Percentiles rank a stretch among this genome's conserved stretches.
phyloP scores from a whole-genome alignment of 2,113 vertebrate species.

The Notarius quadriscutis region DNA sequence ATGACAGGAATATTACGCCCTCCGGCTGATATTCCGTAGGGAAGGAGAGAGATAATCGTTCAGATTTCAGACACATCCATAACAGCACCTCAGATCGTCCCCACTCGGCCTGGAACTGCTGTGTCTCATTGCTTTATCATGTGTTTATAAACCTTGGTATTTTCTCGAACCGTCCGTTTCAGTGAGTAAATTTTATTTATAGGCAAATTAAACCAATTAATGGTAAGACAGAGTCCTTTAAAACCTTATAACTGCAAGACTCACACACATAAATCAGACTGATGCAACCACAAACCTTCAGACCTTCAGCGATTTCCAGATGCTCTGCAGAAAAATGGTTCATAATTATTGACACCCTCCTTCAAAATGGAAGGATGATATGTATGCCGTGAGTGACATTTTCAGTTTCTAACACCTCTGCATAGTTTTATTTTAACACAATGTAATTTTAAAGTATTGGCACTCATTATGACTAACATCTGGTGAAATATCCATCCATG shows the following conservation, averaged over 20 bases:
- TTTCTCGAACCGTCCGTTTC: neutral
- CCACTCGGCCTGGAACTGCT: neutral
- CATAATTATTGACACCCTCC: neutral
- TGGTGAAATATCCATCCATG: neutral
- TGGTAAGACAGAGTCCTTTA: neutral
- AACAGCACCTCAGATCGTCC: neutral
- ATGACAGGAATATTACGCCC: constrained; percentile 15
- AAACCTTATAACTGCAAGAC: neutral
- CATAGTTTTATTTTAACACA: neutral
- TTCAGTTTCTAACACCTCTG: neutral
- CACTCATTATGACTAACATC: neutral
- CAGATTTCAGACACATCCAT: neutral
- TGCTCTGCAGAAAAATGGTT: neutral
- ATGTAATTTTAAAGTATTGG: neutral
- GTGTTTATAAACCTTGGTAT: neutral
- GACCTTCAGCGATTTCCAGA: neutral
- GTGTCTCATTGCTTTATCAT: neutral
- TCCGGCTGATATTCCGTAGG: constrained; percentile 10
- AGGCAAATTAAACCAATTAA: neutral
- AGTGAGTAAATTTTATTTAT: neutral
- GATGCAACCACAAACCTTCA: neutral
- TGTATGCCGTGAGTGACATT: neutral
- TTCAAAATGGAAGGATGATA: neutral
- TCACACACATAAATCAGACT: neutral
- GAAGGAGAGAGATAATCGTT: neutral